These are phyloP conservation scores for Anomalospiza imberbis DNA, from an alignment of 2,797 vertebrate species.

Conservation along the genomic window DNA sequence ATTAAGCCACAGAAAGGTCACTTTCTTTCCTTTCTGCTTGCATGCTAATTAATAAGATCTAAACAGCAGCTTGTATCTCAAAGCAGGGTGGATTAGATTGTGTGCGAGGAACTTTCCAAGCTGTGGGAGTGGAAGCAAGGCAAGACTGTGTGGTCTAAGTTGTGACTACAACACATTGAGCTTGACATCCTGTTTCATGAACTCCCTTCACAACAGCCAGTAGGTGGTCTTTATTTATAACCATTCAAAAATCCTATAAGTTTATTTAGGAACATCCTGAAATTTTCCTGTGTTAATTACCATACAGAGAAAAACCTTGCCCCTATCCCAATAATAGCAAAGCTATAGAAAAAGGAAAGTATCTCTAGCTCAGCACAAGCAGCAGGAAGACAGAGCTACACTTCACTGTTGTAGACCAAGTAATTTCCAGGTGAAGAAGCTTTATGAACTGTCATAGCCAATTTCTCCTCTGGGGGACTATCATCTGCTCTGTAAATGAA, in stretches of 20 bases:
- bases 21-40: slow-evolving; percentile 5
- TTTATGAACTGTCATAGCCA: neutral
- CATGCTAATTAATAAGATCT: slow-evolving; percentile 56
- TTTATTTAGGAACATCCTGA: neutral
- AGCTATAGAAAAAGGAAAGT: neutral
- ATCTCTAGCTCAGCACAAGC: neutral
- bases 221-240: neutral
- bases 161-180: neutral
- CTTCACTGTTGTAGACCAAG: neutral
- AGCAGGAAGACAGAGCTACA: neutral
- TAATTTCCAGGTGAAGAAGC: neutral
- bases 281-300: neutral
- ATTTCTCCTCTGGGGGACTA: neutral
- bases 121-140: neutral
- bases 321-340: neutral
- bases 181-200: neutral
- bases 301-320: neutral
- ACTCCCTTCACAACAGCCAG: neutral
- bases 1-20: slow-evolving; percentile 67
- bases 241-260: neutral
- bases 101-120: neutral
- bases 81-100: neutral
- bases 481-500: neutral
- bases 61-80: slow-evolving; percentile 4
- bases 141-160: neutral